These are phyloP conservation scores for Amaurobius ferox DNA, from an alignment of 2,888 invertebrate genomes.

Conservation along the genomic window DNA sequence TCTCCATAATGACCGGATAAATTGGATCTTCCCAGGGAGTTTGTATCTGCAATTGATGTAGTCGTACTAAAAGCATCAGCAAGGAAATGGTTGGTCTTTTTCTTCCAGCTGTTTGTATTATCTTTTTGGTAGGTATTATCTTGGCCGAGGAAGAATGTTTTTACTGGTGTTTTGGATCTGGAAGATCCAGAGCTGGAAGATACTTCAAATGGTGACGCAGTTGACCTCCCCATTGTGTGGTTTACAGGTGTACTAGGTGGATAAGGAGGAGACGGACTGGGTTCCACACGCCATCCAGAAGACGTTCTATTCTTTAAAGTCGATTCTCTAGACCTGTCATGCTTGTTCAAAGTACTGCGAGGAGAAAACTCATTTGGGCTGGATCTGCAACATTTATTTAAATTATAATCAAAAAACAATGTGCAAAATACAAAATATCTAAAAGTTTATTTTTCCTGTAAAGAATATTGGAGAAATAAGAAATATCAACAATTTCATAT, in stretches of 20 bases:
- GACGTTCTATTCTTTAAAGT: conserved; percentile 27
- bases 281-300: conserved; percentile 38
- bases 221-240: conserved; percentile 32
- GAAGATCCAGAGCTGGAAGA: conserved; percentile 69
- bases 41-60: conserved; percentile 36
- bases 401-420: too few species aligned
- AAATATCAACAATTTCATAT: too few species aligned
- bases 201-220: conserved; percentile 57
- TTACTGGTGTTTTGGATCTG: conserved; percentile 65
- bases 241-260: conserved; percentile 50
- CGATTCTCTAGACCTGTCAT: conserved; percentile 52
- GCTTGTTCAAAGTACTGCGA: conserved; percentile 35
- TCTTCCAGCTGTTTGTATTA: conserved; percentile 42
- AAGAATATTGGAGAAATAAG: too few species aligned
- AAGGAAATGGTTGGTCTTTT: conserved; percentile 51
- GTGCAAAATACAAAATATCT: too few species aligned
- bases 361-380: conserved; percentile 65
- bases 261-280: conserved; percentile 56
- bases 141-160: conserved; percentile 62
- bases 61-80: conserved; percentile 46
- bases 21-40: conserved; percentile 53
- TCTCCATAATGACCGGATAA: conserved; percentile 53
- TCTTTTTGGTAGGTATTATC: conserved; percentile 62
- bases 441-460: too few species aligned
- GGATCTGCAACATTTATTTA: too few species aligned